Base-by-base conservation (phyloP, 1,140 invertebrate species). In the Scaptomyza pallida region DNA sequence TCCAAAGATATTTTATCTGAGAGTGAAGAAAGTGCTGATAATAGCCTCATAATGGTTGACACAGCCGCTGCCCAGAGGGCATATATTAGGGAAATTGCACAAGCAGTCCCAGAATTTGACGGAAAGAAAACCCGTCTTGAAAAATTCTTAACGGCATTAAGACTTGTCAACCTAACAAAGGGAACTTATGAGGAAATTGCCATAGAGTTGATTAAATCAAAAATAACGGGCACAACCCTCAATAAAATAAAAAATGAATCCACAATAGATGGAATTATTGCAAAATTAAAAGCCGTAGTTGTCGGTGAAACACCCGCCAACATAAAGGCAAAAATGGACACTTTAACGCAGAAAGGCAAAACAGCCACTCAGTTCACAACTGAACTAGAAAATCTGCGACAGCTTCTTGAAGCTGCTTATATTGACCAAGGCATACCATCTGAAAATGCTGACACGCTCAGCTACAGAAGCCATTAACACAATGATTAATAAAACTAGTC, bases 111-210 rank as follows among this genome's bases (percentile, higher is more conserved):
- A 37, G 56, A 47, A 40, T 59, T 59, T 30, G 44, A 59, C 15
- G 56, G 56, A 59, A 33, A 59, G 17, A 59, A 59, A 45, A 48
- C 2, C 56, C 33, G 15, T 48, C 26, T 59, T n/a, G 12, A 48
- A 41, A 60, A 26, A 48, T 48, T 60, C 5, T 19, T 60, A 21
- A 60, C 55, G 30, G 43, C 55, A 33, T n/a, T 59, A 35, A 59
- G 12, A 33, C 26, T 59, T 44, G 44, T 51, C 48, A 35, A 51
- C 48, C 12, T 51, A 35, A 51, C 48, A 51, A 51, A 35, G 48
- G 48, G 48, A 51, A 26, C 19, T 15, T 51, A 51, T 51, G 48
- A 51, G 30, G 48, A 51, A 51, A 51, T 51, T 33, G 48, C 30
- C 15, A 59, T 59, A 19, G 54, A 59, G 13, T 19, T 60, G 33